These are phyloP conservation scores for Neopipo cinnamomea DNA, from an alignment of 2,113 vertebrate genomes.

Conservation along the genomic window DNA sequence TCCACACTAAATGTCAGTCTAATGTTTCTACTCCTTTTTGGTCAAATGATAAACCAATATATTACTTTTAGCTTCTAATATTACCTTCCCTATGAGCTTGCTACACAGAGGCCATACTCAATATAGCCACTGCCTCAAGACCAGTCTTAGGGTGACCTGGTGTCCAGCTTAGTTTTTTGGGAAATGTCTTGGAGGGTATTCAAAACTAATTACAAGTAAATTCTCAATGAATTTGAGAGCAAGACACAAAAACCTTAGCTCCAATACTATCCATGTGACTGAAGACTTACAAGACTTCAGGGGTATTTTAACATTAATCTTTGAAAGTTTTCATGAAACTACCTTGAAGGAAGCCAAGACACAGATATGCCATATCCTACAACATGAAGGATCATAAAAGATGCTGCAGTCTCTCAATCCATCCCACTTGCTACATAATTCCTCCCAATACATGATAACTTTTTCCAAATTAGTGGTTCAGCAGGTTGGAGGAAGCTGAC, in stretches of 20 bases:
- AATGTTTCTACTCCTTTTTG: not conserved
- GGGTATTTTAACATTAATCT: not conserved
- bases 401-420: not conserved
- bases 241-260: not conserved
- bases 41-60: not conserved
- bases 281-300: not conserved
- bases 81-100: not conserved
- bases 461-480: not conserved
- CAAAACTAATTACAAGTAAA: not conserved
- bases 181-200: not conserved
- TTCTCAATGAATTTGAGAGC: not conserved
- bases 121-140: fast-evolving
- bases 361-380: not conserved
- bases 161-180: not conserved
- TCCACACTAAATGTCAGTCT: not conserved
- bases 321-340: not conserved
- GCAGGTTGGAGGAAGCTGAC: not conserved
- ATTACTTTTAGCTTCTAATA: not conserved
- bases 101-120: not conserved
- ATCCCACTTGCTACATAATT: not conserved
- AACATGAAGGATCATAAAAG: not conserved
- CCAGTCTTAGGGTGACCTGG: not conserved
- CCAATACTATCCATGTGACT: not conserved
- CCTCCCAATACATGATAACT: not conserved
- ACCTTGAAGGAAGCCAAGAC: not conserved